Evolutionary conservation across 2,113 vertebrate species (phyloP).

Genomic region (Fregata magnificens): DNA sequence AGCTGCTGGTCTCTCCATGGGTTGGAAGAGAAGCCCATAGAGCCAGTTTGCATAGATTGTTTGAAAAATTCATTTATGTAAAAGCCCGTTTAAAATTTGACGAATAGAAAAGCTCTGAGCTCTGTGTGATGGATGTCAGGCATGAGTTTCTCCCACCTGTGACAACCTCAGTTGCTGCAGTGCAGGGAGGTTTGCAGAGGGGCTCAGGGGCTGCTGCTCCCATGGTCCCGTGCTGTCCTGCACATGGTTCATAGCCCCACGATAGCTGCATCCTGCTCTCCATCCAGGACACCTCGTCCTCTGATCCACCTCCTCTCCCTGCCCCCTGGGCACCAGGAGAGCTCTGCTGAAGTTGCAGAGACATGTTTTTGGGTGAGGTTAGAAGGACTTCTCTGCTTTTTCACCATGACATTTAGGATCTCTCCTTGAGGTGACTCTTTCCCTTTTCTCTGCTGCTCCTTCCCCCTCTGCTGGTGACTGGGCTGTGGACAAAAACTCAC

Average conservation of each 20-base stretch:
- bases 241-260: background rate
- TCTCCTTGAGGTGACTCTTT: background rate
- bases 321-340: background rate
- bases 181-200: background rate
- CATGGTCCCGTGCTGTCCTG: background rate
- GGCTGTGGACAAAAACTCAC: background rate
- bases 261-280: background rate
- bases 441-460: background rate
- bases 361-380: accelerated
- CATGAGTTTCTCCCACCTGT: background rate
- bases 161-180: background rate
- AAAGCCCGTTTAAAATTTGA: background rate
- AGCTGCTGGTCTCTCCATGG: accelerated
- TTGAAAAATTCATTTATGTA: background rate
- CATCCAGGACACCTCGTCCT: background rate
- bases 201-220: background rate
- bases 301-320: background rate
- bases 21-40: background rate
- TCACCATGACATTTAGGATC: background rate
- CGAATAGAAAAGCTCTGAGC: background rate
- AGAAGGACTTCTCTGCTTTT: background rate
- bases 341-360: background rate
- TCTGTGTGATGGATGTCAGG: background rate
- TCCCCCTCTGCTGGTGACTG: background rate
- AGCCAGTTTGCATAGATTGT: background rate